Conservation (phyloP, 1,140 invertebrate species). For the Sitophilus oryzae region DNA sequence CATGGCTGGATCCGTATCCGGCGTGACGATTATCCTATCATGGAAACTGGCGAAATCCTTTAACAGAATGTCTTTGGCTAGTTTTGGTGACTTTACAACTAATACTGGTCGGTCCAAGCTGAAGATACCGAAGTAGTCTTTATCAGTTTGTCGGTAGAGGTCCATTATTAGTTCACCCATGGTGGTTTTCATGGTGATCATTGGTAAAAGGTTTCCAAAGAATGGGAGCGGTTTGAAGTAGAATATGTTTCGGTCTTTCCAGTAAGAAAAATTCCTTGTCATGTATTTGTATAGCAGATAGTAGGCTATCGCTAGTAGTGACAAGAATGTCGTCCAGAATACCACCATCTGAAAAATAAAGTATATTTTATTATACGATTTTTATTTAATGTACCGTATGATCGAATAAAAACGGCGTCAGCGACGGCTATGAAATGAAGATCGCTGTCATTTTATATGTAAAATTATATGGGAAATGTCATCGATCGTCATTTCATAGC, state of each 20-base stretch:
- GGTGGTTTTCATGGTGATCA: constrained; percentile 25
- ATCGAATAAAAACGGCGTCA: too few relatives aligned
- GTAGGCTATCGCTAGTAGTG: not conserved
- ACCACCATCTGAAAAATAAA: too few relatives aligned
- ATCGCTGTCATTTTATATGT: too few relatives aligned
- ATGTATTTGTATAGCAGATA: constrained; percentile 20
- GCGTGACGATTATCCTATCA: constrained; percentile 40
- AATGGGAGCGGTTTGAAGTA: constrained; percentile 35
- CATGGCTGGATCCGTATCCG: constrained; percentile 38
- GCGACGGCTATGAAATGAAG: too few relatives aligned
- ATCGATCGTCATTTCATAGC: too few relatives aligned
- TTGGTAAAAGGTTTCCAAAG: constrained; percentile 39
- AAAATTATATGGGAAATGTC: too few relatives aligned
- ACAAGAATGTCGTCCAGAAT: too few relatives aligned
- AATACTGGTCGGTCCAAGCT: constrained; percentile 35
- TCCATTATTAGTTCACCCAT: constrained; percentile 28
- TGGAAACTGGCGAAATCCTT: constrained; percentile 53
- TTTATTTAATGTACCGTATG: too few relatives aligned
- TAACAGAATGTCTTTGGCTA: constrained; percentile 50
- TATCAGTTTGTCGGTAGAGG: constrained; percentile 31
- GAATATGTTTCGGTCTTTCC: constrained; percentile 44
- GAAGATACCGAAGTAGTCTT: constrained; percentile 40
- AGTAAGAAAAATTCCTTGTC: constrained; percentile 42
- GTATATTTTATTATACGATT: too few relatives aligned
- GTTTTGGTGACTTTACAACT: constrained; percentile 47